phyloP scores from a whole-genome alignment of 2,113 vertebrate genomes.

The Noturus placidus region DNA sequence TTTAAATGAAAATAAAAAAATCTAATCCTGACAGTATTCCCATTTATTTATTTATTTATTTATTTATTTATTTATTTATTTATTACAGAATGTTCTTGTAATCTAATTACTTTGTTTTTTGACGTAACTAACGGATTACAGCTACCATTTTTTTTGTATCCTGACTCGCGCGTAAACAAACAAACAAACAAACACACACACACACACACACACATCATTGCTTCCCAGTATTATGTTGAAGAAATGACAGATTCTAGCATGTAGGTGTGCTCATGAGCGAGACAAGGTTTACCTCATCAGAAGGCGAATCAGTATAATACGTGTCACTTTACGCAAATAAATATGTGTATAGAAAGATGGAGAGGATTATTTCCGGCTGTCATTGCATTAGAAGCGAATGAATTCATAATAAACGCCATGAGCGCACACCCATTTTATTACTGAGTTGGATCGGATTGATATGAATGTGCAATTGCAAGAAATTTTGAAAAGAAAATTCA shows the following conservation, averaged over 20 bases:
- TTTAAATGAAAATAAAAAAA: too few relatives aligned
- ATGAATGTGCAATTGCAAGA: neutral
- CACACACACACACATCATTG: too few relatives aligned
- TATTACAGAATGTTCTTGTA: too few relatives aligned
- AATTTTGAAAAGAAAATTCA: neutral
- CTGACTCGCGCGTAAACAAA: too few relatives aligned
- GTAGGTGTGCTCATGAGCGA: neutral
- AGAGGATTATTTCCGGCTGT: neutral
- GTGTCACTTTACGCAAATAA: neutral
- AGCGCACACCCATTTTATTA: neutral
- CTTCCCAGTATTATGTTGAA: too few relatives aligned
- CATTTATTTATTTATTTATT: too few relatives aligned
- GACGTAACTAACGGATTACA: too few relatives aligned
- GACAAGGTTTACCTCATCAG: neutral
- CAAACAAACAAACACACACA: too few relatives aligned
- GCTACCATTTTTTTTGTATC: too few relatives aligned
- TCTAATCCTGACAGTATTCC: too few relatives aligned
- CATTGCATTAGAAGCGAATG: neutral
- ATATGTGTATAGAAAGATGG: neutral
- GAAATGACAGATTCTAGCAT: neutral
- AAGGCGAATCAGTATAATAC: neutral
- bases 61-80: too few relatives aligned
- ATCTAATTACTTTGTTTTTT: too few relatives aligned
- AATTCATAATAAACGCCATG: neutral
- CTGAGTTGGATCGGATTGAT: neutral